Evolutionary conservation across 1,140 invertebrate genomes (phyloP).

Genomic region (Eciton burchellii): DNA sequence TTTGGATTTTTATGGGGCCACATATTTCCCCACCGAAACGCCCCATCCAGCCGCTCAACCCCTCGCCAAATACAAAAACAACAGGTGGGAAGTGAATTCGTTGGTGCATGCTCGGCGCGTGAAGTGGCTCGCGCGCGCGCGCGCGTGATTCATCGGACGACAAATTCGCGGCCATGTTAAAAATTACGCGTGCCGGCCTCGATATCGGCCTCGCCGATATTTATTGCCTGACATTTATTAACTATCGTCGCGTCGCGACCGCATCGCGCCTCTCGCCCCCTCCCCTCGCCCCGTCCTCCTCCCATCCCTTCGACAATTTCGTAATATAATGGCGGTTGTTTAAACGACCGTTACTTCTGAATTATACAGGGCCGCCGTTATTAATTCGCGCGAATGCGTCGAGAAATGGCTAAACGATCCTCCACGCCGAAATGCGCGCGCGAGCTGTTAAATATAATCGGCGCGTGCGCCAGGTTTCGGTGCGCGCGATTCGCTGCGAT

Average conservation of each 20-base stretch:
- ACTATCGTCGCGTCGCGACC: conserved; percentile 19
- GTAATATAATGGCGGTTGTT: conserved; percentile 15
- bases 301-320: conserved; percentile 18
- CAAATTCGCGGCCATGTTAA: conserved; percentile 49
- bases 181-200: conserved; percentile 39
- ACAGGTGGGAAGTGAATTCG: conserved; percentile 80
- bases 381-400: conserved; percentile 23
- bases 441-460: neutral
- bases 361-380: conserved; percentile 29
- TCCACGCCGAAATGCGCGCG: neutral
- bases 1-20: conserved; percentile 94
- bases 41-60: conserved; percentile 87
- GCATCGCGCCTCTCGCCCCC: no score
- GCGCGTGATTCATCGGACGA: conserved; percentile 47
- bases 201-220: conserved; percentile 19
- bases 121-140: conserved; percentile 18
- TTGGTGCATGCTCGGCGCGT: conserved; percentile 30
- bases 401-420: neutral
- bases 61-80: conserved; percentile 85
- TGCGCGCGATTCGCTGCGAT: neutral
- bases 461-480: no score
- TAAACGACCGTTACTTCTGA: conserved; percentile 39
- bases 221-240: conserved; percentile 42
- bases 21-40: conserved; percentile 93
- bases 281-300: no score